A percentile compares a stretch with the other conserved stretches of the same genome.
phyloP scores from a whole-genome alignment of 2,797 vertebrate genomes.

The Anabas testudineus region DNA sequence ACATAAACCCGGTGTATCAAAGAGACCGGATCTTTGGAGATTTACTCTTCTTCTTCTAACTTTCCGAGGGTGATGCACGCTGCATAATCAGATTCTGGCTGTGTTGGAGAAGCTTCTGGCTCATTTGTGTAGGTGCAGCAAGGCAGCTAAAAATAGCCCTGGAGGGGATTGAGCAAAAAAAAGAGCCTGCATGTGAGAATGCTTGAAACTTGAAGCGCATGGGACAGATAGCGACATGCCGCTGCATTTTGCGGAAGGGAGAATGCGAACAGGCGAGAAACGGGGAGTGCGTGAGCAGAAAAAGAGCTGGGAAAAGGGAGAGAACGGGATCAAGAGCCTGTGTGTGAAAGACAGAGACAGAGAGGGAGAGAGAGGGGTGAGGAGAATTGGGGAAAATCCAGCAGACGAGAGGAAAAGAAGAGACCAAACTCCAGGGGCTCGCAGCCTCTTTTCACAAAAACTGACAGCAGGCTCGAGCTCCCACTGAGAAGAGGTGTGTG shows the following conservation, averaged over 20 bases:
- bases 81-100: conserved; percentile 58
- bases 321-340: conserved; percentile 13
- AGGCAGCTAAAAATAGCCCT: conserved; percentile 79
- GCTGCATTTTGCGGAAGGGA: conserved; percentile 19
- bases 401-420: conserved; percentile 30
- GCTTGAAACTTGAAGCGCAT: conserved; percentile 24
- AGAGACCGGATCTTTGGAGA: conserved; percentile 61
- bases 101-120: conserved; percentile 64
- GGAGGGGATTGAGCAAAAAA: conserved; percentile 55
- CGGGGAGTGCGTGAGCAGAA: conserved; percentile 15
- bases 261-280: conserved; percentile 3
- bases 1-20: conserved; percentile 51
- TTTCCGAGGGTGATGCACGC: conserved; percentile 52
- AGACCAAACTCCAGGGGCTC: conserved; percentile 64
- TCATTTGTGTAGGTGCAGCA: conserved; percentile 75
- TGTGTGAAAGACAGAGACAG: conserved; percentile 22
- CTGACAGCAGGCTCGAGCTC: conserved; percentile 67
- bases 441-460: conserved; percentile 57
- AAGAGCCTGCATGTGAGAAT: conserved; percentile 34
- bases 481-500: conserved; percentile 44
- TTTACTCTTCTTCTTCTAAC: conserved; percentile 47
- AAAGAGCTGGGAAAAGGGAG: not conserved
- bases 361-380: conserved; percentile 38
- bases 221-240: conserved; percentile 30
- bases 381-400: conserved; percentile 47